Conservation (phyloP, 64 coral and sea anemone species). For the Stylophora pistillata region DNA sequence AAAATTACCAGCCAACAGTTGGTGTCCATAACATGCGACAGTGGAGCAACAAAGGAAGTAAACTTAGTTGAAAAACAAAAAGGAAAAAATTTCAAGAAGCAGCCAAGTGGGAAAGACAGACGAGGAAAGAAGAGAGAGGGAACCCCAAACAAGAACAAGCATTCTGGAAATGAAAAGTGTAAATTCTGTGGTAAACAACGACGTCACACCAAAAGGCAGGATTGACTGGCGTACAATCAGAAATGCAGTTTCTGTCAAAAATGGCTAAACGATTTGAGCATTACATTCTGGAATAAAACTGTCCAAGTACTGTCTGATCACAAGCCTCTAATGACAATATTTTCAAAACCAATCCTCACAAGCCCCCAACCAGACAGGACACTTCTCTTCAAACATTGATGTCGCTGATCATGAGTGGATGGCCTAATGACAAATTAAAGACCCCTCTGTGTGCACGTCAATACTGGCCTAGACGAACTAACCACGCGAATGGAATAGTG, state of each 20-base stretch:
- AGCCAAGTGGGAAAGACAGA: background rate
- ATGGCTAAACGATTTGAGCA: no score
- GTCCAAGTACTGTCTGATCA: no score
- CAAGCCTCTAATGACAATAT: constrained; percentile 17
- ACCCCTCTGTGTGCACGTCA: background rate
- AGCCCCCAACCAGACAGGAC: background rate
- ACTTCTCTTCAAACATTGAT: background rate
- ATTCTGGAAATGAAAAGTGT: background rate
- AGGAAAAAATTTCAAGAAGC: background rate
- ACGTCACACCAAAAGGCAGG: background rate
- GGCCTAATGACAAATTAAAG: background rate
- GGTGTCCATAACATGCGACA: background rate
- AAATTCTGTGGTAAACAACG: background rate
- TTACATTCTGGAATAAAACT: no score
- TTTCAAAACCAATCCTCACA: background rate
- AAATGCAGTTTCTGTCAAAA: constrained; percentile 17
- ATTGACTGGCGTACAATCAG: background rate
- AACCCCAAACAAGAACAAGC: background rate
- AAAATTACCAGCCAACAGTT: no score
- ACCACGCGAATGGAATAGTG: background rate
- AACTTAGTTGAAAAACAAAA: background rate
- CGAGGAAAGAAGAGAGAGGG: background rate
- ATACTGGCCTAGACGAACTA: constrained; percentile 4
- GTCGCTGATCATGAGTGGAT: background rate
- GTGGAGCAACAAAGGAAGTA: background rate